Evolutionary conservation across 2,797 vertebrate species (phyloP), one percentile per base, ranked within the genome.

Genomic region (Protonibea diacanthus): DNA sequence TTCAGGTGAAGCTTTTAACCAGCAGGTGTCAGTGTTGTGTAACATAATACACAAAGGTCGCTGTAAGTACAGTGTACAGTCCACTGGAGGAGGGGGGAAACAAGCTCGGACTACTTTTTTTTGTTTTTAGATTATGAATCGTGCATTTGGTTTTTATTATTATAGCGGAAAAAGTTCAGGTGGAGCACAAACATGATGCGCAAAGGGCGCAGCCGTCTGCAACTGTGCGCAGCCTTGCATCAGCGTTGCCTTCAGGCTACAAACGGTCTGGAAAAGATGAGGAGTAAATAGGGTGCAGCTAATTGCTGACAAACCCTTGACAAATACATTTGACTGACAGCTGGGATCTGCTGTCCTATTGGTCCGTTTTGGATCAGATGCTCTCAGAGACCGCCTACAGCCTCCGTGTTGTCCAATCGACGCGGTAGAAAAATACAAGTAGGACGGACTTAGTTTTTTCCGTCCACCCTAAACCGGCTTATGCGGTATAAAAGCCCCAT

Each of bases 311-410:
- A 2, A 74, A 25, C 65, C 18, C 14, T 21, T 1, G 12, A 85
- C 81, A 70, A 80, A 69, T n/a, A 33, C 7, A 3, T 65, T 56
- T 85, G 88, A 90, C 2, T 56, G 86, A 21, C 83, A 76, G 71
- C 48, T 21, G 33, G 3, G 20, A 51, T 23, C 20, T 17, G 58
- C 0, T 0, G 1, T 62, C 0, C 82, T 0, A 93, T 94, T 94
- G 91, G 93, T 59, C 63, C 0, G 25, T n/a, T 51, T 38, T 0
- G 58, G 83, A 92, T 94, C 94, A 93, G 85, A 88, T 59, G 90
- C 85, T 90, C 1, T 48, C 6, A 17, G 65, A 15, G 1, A 9
- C 74, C 87, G 78, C 90, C 88, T 17, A 6, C 12, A 17, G 29
- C 10, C 13, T 17, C 4, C 2, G 0, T 1, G 1, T 9, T 1